Evolutionary conservation across 2,113 vertebrate genomes (phyloP), one percentile per base, ranked within the genome.

Genomic region (Seriola dumerili): DNA sequence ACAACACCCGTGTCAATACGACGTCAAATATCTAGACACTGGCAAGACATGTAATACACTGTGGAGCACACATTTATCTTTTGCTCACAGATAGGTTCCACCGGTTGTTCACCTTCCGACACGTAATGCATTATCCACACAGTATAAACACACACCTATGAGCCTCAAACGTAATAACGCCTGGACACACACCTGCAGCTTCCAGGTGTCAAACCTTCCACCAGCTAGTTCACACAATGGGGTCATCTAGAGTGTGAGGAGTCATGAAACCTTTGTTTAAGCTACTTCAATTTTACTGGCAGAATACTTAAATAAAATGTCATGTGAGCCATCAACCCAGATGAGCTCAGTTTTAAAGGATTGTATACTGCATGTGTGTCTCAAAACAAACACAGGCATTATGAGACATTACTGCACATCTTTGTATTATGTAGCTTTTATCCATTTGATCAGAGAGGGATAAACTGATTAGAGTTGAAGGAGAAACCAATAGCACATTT

Each of bases 141-240:
- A 79, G 46, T 83, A 59, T 52, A 64, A 89, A 86, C 74, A 65
- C 64, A 83, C 55, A 75, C 67, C 52, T 66, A 32, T 38, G 61
- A 84, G 42, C 32, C 42, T 85, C 89, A 91, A 88, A 91, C 75
- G 81, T 34, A 90, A 50, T 69, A 1, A 48, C 44, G 48, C 25
- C 34, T 75, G 12, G 13, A 82, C 59, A 50, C 58, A 78, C 23
- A 76, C 14, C 50, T 81, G 62, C 8, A 38, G 50, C 4, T 57
- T 25, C 46, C 66, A 38, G 52, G 36, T 38, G 46, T 34, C 64
- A 40, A 73, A 72, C 68, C 67, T 81, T 67, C 80, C 71, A 68
- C 4, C n/a, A 5, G 55, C 52, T 79, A 63, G 1, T 72, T 87
- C 78, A 44, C 42, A 78, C 65, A 58, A 40, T 32, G 11, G n/a